Evolutionary conservation across 1,140 invertebrate genomes (phyloP).

Genomic region (Metaphire vulgaris): DNA sequence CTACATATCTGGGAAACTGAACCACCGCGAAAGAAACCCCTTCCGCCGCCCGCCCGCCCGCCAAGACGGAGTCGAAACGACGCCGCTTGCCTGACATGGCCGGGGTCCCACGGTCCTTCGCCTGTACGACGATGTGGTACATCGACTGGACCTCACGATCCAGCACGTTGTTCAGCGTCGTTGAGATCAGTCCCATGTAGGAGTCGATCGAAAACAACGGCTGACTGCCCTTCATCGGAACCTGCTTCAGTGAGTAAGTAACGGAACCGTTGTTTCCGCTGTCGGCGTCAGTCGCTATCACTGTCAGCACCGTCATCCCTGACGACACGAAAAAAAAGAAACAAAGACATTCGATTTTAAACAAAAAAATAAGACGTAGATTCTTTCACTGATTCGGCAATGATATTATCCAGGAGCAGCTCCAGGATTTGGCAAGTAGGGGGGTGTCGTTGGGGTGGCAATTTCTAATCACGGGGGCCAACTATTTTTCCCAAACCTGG

Average conservation of each 20-base stretch:
- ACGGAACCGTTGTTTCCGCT: constrained; percentile 80
- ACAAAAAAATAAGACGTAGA: too few relatives aligned
- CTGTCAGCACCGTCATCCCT: constrained; percentile 22
- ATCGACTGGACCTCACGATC: constrained; percentile 91
- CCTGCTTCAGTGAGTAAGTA: constrained; percentile 31
- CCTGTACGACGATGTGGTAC: constrained; percentile 80
- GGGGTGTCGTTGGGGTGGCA: too few relatives aligned
- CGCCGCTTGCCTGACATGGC: constrained; percentile 54
- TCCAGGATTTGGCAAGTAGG: too few relatives aligned
- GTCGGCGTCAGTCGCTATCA: constrained; percentile 72
- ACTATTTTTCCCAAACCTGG: too few relatives aligned
- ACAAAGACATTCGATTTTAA: too few relatives aligned
- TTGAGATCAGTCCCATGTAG: constrained; percentile 24
- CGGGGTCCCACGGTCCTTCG: constrained; percentile 85
- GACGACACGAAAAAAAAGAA: not conserved
- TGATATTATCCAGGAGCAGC: too few relatives aligned
- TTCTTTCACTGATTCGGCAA: too few relatives aligned
- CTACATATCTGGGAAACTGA: too few relatives aligned
- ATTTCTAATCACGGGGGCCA: too few relatives aligned
- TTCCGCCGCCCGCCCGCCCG: too few relatives aligned
- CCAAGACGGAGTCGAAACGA: too few relatives aligned
- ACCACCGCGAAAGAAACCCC: too few relatives aligned
- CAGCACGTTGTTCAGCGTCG: constrained; percentile 54
- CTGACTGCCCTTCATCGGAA: constrained; percentile 10
- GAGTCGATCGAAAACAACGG: constrained; percentile 30